Base-by-base conservation (phyloP, 1,140 invertebrate species). In the Berghia stephanieae region DNA sequence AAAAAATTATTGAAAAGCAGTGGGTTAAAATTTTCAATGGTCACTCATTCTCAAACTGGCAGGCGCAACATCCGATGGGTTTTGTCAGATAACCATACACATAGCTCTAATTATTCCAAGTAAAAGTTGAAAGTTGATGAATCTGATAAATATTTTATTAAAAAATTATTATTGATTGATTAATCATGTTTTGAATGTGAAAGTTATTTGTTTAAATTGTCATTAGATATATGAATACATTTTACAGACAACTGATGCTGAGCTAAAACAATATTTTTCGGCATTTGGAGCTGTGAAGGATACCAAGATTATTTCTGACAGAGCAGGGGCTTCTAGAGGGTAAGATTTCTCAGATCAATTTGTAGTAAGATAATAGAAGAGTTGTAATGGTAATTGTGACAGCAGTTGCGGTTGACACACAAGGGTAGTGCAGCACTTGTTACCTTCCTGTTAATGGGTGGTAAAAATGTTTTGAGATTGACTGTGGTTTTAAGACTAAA, bases 271-370 rank as follows among this genome's bases (percentile, higher is more conserved):
- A 46, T 88, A 90, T 76, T 91, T 91, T 80, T 85, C 88, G 75
- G 79, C 85, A 6, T 98, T 96, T 90, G 96, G 96, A 18, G 94
- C 94, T 66, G 96, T 98, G 1, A 96, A 95, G 84, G 95, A 94
- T 43, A 95, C 95, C 40, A 97, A 98, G 91, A 98, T 98, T 79
- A 98, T 98, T 83, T 93, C 94, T 82, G 96, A 98, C 89, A 91
- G 96, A 82, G 95, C 95, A 79, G 96, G 96, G 3, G 95, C 97
- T 0, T 97, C 96, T 46, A 97, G 97, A 91, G 96, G 96, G 90
- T 91, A 82, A 82, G 83, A 83, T 63, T 31, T 63, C 46, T n/a
- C 46, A 13, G 13, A 13, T n/a, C 46, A 49, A n/a, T n/a, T n/a
- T n/a, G n/a, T n/a, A n/a, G n/a, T n/a, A n/a, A n/a, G n/a, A n/a